phyloP scores from a whole-genome alignment of 2,113 vertebrate genomes.

The Leuciscus idus region DNA sequence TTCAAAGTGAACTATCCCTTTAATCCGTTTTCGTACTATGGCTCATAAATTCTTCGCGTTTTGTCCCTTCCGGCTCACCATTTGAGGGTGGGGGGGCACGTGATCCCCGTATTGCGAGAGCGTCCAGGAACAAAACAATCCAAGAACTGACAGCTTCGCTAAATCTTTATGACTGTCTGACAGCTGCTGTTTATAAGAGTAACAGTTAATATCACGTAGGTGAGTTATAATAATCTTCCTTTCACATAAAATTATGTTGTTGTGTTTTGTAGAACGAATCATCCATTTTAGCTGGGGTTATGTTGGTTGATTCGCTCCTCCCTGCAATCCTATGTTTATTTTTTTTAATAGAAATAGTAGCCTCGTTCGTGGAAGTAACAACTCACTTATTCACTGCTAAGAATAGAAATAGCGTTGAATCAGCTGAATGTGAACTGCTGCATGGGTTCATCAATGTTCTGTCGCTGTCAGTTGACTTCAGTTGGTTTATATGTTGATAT shows the following conservation, averaged over 20 bases:
- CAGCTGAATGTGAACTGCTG: background rate
- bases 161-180: background rate
- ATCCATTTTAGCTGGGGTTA: background rate
- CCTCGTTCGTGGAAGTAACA: background rate
- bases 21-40: background rate
- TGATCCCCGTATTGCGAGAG: constrained; percentile 59
- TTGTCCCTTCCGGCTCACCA: constrained; percentile 60
- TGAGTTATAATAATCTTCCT: background rate
- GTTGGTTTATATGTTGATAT: background rate
- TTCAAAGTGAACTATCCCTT: too few species aligned
- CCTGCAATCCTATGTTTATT: background rate
- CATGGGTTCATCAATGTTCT: background rate
- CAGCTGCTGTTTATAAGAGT: background rate
- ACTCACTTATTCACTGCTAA: too few species aligned
- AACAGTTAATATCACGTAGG: background rate
- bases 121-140: constrained; percentile 71
- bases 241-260: background rate
- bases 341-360: background rate
- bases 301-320: background rate
- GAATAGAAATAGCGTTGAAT: background rate
- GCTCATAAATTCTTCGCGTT: background rate
- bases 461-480: background rate
- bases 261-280: background rate
- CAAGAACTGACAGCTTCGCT: constrained; percentile 45
- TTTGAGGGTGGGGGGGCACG: constrained; percentile 70